Percentiles rank a stretch among this genome's conserved stretches.
These are phyloP conservation scores for Perca schrenkii DNA, from an alignment of 2,113 vertebrate genomes.

Conservation along the genomic window DNA sequence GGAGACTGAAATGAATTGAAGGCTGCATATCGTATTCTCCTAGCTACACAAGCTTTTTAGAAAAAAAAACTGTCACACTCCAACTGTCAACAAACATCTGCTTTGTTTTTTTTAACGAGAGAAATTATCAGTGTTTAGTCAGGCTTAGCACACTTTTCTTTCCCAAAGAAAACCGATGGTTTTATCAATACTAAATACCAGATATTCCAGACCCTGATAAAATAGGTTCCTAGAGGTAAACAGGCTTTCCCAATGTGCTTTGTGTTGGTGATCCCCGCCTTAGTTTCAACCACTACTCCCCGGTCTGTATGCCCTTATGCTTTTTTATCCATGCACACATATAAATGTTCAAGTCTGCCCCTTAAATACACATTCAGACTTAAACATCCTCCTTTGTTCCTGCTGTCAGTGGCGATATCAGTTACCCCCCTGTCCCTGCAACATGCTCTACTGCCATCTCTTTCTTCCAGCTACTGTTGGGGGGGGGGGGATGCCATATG, in stretches of 20 bases:
- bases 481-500: slow-evolving; percentile 74
- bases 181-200: slow-evolving; percentile 41
- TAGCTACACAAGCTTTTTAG: slow-evolving; percentile 35
- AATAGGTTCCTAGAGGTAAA: slow-evolving; percentile 34
- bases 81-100: slow-evolving; percentile 19
- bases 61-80: slow-evolving; percentile 1
- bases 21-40: slow-evolving; percentile 14
- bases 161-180: slow-evolving; percentile 54
- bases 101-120: slow-evolving; percentile 17
- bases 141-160: slow-evolving; percentile 32
- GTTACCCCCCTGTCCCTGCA: slow-evolving; percentile 67
- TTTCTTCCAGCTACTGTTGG: slow-evolving; percentile 80
- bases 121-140: slow-evolving; percentile 32
- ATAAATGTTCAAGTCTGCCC: slow-evolving; percentile 77
- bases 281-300: slow-evolving; percentile 58
- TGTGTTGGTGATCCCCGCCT: slow-evolving; percentile 52
- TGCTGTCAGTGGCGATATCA: slow-evolving; percentile 60
- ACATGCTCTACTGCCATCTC: slow-evolving; percentile 80
- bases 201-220: slow-evolving; percentile 34
- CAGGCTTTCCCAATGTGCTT: slow-evolving; percentile 47
- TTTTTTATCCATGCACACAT: slow-evolving; percentile 70
- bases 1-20: slow-evolving; percentile 22
- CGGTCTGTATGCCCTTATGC: slow-evolving; percentile 62
- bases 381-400: slow-evolving; percentile 71
- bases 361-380: slow-evolving; percentile 70